A percentile compares a stretch with the other conserved stretches of the same genome.
Evolutionary conservation across 2,888 invertebrate genomes (phyloP).

Genomic region (Synergus umbraculus): DNA sequence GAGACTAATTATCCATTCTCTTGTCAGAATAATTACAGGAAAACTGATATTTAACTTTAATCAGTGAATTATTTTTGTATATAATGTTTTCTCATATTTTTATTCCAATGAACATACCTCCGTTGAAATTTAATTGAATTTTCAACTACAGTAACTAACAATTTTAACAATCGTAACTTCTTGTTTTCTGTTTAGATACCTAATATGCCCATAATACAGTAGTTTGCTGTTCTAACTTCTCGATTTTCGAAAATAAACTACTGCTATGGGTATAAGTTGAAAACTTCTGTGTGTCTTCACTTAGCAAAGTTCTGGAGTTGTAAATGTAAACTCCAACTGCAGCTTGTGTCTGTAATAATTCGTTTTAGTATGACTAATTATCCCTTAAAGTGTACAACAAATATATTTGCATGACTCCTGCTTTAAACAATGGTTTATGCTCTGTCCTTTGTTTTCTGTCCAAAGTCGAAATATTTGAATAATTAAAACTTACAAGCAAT

Average conservation of each 20-base stretch:
- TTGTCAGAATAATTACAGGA: not conserved
- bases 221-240: not conserved
- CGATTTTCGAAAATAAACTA: constrained; percentile 19
- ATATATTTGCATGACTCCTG: not conserved
- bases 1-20: constrained; percentile 3
- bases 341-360: not conserved
- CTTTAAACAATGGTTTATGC: not conserved
- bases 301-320: not conserved
- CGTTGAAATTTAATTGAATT: not conserved
- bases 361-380: not conserved
- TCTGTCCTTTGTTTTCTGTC: not conserved
- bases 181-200: not conserved
- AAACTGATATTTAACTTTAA: not conserved
- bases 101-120: not conserved
- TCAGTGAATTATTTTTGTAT: too few species aligned
- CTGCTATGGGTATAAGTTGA: not conserved
- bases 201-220: not conserved
- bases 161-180: not conserved
- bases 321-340: not conserved
- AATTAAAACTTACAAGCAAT: not conserved
- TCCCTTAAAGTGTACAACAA: not conserved
- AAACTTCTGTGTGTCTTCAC: not conserved
- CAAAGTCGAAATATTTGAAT: not conserved
- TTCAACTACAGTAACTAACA: not conserved
- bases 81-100: too few species aligned